A percentile compares a stretch with the other conserved stretches of the same genome.
phyloP scores from a whole-genome alignment of 1,140 invertebrate species.

The Eciton burchellii region DNA sequence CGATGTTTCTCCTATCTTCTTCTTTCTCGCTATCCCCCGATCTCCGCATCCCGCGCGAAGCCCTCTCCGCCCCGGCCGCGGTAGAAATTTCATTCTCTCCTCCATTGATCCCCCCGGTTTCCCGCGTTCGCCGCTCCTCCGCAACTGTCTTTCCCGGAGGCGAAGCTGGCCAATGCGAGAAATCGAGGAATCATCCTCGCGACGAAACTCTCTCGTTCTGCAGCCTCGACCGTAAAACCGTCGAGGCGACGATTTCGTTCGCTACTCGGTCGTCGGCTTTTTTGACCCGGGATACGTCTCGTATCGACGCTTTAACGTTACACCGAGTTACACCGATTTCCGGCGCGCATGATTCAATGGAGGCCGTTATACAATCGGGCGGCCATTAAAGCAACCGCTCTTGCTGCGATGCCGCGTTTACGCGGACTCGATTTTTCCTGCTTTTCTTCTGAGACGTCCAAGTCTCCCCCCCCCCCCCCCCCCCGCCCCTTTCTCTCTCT shows the following conservation, averaged over 20 bases:
- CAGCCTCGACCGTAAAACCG: not conserved
- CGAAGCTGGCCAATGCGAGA: not conserved
- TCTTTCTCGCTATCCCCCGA: slow-evolving; percentile 47
- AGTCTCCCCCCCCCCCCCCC: no score
- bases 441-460: not conserved
- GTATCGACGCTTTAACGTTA: not conserved
- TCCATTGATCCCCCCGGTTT: slow-evolving; percentile 28
- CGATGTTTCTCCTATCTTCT: slow-evolving; percentile 48
- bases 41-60: not conserved
- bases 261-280: not conserved
- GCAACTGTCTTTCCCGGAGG: slow-evolving; percentile 1
- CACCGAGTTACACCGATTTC: not conserved
- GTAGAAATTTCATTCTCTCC: slow-evolving; percentile 61
- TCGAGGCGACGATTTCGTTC: slow-evolving; percentile 5
- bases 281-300: not conserved
- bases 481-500: no score
- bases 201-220: slow-evolving; percentile 30
- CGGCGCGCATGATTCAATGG: slow-evolving; percentile 24
- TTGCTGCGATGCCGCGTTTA: slow-evolving; percentile 7
- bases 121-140: not conserved
- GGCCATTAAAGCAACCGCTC: slow-evolving; percentile 32
- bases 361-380: slow-evolving; percentile 2
- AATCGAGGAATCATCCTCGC: slow-evolving; percentile 6
- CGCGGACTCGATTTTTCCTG: not conserved
- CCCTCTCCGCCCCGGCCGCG: not conserved